Base-by-base conservation (phyloP, 2,113 vertebrate genomes). In the Petaurus breviceps region DNA sequence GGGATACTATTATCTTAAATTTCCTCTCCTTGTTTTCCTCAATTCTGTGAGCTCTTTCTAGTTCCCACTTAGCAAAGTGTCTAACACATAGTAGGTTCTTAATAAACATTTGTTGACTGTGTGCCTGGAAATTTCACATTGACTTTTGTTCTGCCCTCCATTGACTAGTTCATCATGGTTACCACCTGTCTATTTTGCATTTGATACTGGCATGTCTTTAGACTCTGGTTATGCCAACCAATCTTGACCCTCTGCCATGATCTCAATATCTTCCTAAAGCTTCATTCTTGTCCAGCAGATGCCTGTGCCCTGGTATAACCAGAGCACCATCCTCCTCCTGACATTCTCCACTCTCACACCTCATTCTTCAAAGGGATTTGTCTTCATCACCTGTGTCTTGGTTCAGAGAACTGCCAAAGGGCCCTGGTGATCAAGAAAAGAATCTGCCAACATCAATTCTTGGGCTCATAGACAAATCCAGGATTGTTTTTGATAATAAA, bases 371-470 rank as follows among this genome's bases (percentile, higher is more conserved):
- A 0, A 1, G 26, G 52, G 19, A 89, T 47, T 22, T 0, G 6
- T 28, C n/a, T 91, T 46, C 43, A 4, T n/a, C 23, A 26, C 16
- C 22, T 46, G 84, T 0, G 0, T 26, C 77, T 37, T 28, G 24
- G 55, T 51, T 0, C 0, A 22, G 12, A 57, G 84, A 51, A 37
- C 16, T 57, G 51, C 11, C 31, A 1, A 25, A 1, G 37, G 25
- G 25, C 46, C 2, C 89, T 90, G 25, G 2, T 28, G 2, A 10
- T 52, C 49, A 51, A 92, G 55, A 43, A 89, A 61, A 90, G 55
- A 49, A 89, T 93, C 91, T 90, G 9, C 28, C 68, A 24, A 16
- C 0, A 0, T 47, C 47, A 0, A 90, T 51, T 51, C 51, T 12
- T 11, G 1, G 7, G 2, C 4, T 6, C 54, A 61, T 4, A 31